phyloP scores from a whole-genome alignment of 2,888 invertebrate species.

The Calameuta filiformis region DNA sequence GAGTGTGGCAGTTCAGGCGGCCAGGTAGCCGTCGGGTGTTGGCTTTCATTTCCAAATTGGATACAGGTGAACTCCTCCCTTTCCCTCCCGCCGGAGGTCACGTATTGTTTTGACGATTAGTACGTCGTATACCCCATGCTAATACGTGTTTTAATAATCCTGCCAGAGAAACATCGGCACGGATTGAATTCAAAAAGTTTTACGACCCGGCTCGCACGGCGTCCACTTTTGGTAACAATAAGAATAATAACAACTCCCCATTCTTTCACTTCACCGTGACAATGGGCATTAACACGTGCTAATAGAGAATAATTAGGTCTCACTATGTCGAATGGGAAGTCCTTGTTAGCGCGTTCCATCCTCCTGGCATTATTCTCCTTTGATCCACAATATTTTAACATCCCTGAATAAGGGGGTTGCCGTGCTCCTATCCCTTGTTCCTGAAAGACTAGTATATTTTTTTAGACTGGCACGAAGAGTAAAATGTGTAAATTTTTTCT shows the following conservation, averaged over 20 bases:
- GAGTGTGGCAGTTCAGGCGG: constrained; percentile 16
- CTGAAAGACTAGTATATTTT: not conserved
- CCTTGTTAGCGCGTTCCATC: not conserved
- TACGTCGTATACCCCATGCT: constrained; percentile 37
- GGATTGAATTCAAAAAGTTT: not conserved
- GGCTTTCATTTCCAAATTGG: constrained; percentile 33
- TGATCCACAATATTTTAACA: not conserved
- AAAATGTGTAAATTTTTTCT: not conserved
- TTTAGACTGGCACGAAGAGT: not conserved
- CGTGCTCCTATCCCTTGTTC: not conserved
- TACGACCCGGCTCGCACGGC: not conserved
- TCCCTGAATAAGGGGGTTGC: not conserved
- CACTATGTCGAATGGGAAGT: not conserved
- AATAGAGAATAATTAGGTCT: not conserved
- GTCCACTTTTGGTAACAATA: not conserved
- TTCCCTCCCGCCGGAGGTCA: constrained; percentile 24
- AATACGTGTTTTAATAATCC: constrained; percentile 44
- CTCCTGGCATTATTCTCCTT: not conserved
- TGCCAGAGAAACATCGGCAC: constrained; percentile 31
- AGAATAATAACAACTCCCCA: not conserved
- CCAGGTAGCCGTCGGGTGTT: constrained; percentile 20
- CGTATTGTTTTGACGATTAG: constrained; percentile 46
- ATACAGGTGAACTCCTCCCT: constrained; percentile 27
- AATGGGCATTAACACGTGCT: not conserved
- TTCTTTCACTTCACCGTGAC: not conserved